Percentiles rank a stretch among this genome's conserved stretches.
phyloP scores from a whole-genome alignment of 1,140 invertebrate species.

The Eurosta solidaginis region DNA sequence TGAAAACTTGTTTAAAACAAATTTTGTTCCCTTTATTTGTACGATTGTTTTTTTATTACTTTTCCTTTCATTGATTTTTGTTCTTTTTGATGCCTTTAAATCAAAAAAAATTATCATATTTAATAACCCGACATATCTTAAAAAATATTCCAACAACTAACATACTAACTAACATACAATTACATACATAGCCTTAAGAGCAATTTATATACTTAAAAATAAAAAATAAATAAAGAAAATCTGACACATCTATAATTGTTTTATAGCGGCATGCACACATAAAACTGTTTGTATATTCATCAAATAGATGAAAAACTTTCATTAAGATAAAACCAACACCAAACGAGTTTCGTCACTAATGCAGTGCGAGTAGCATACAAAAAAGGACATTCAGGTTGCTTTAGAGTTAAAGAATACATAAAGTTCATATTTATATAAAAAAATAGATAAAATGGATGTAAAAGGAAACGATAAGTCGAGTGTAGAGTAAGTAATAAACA shows the following conservation, averaged over 20 bases:
- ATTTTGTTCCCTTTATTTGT: no score
- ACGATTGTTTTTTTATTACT: not conserved
- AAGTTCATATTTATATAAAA: not conserved
- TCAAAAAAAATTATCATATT: not conserved
- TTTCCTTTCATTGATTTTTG: not conserved
- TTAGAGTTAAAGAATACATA: not conserved
- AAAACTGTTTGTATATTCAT: not conserved
- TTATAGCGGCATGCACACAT: not conserved
- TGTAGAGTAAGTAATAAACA: not conserved
- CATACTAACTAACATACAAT: not conserved
- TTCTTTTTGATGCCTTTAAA: not conserved
- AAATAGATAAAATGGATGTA: no score
- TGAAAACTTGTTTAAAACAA: no score
- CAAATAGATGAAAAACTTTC: not conserved
- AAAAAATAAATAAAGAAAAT: no score
- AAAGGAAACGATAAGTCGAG: not conserved
- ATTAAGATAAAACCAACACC: not conserved
- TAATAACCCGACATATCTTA: not conserved
- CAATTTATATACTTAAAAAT: no score
- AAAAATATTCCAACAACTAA: not conserved
- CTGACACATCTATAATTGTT: no score
- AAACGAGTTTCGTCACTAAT: not conserved
- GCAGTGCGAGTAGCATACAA: not conserved
- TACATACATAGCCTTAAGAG: slow-evolving; percentile 12
- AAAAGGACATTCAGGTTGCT: slow-evolving; percentile 25